Conservation (phyloP, 2,113 vertebrate species). For the Misgurnus anguillicaudatus region DNA sequence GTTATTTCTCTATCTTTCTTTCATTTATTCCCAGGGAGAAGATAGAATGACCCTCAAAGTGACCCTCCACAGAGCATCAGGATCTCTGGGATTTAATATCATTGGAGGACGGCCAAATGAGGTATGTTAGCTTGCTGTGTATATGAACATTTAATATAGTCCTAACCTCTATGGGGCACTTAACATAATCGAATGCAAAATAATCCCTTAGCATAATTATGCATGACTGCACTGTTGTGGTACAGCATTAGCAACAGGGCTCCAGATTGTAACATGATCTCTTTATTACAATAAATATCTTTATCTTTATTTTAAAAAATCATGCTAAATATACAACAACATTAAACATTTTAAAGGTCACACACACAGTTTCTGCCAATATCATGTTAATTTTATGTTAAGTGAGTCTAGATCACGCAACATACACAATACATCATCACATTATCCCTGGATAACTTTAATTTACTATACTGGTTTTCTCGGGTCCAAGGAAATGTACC, state of each 20-base stretch:
- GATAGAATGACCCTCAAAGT: slow-evolving; percentile 26
- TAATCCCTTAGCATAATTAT: not conserved
- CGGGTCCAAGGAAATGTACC: too few relatives aligned
- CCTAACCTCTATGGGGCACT: not conserved
- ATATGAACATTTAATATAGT: not conserved
- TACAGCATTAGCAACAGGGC: not conserved
- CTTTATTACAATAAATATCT: not conserved
- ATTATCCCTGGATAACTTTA: too few relatives aligned
- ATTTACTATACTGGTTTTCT: too few relatives aligned
- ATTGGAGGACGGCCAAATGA: slow-evolving; percentile 29
- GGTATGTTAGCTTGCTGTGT: slow-evolving; percentile 26
- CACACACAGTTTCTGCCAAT: too few relatives aligned
- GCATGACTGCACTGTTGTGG: not conserved
- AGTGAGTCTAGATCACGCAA: too few relatives aligned
- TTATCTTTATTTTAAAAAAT: too few relatives aligned
- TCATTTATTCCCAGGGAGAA: slow-evolving; percentile 32
- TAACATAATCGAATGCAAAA: not conserved
- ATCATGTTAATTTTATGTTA: too few relatives aligned
- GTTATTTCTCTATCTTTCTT: not conserved
- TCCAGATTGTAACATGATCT: not conserved
- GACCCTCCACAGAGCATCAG: slow-evolving; percentile 36
- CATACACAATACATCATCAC: too few relatives aligned
- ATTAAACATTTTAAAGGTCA: too few relatives aligned
- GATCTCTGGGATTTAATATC: slow-evolving; percentile 40
- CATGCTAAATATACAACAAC: too few relatives aligned